Evolutionary conservation across 2,113 vertebrate genomes (phyloP).

Genomic region (Mungos mungo): DNA sequence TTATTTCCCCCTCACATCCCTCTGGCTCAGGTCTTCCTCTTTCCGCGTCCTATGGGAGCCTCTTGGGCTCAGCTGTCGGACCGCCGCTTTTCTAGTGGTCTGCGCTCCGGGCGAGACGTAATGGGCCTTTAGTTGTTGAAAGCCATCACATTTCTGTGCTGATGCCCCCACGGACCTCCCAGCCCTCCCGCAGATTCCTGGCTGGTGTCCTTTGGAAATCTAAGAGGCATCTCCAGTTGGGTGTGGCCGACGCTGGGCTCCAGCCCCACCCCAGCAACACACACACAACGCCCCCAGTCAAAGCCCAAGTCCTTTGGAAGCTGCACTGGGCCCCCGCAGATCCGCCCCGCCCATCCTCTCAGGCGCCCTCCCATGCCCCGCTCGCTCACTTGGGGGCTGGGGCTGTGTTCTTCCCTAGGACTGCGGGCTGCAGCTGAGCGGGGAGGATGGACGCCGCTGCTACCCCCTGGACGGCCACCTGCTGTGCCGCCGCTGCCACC

Average conservation of each 20-base stretch:
- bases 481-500: slow-evolving; percentile 96
- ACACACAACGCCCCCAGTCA: too few species aligned
- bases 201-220: not conserved
- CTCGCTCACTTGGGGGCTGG: not conserved
- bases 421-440: slow-evolving; percentile 96
- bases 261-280: not conserved
- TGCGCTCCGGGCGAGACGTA: not conserved
- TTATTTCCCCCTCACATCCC: not conserved
- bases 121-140: not conserved
- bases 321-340: rapidly evolving
- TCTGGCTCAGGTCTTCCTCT: not conserved
- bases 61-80: not conserved
- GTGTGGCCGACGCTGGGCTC: not conserved
- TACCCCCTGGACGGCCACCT: slow-evolving; percentile 96
- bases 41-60: not conserved
- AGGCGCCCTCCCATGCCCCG: not conserved
- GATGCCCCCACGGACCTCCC: not conserved
- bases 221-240: not conserved
- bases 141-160: not conserved
- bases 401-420: slow-evolving; percentile 85
- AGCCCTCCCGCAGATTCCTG: not conserved
- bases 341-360: not conserved
- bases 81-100: not conserved
- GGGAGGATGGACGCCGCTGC: slow-evolving; percentile 97
- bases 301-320: not conserved